These are phyloP conservation scores for Anabas testudineus DNA, from an alignment of 2,797 vertebrate species.

Conservation along the genomic window DNA sequence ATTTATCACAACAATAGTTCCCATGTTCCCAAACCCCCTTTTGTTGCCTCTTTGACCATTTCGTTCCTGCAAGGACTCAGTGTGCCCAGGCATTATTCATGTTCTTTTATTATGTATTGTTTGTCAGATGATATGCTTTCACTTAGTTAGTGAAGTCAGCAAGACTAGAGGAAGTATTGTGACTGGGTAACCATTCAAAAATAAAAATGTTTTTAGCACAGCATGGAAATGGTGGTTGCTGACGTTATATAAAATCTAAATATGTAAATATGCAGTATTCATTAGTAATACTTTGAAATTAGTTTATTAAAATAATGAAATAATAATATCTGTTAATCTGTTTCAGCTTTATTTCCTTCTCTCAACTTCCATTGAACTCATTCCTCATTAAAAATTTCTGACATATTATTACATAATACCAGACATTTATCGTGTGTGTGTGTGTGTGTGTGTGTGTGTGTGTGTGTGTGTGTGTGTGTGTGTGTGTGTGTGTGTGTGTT, in stretches of 20 bases:
- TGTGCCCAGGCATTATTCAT: neutral
- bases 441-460: too few species aligned
- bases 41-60: slow-evolving; percentile 1
- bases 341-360: neutral
- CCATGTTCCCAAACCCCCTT: neutral
- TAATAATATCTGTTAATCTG: too few species aligned
- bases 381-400: neutral
- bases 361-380: neutral
- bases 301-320: too few species aligned
- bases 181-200: neutral
- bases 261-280: too few species aligned
- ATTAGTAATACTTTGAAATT: too few species aligned
- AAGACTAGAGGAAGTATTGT: neutral
- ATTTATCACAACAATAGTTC: slow-evolving; percentile 29
- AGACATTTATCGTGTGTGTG: too few species aligned
- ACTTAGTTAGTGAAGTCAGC: slow-evolving; percentile 1
- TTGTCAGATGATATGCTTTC: neutral
- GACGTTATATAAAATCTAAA: too few species aligned
- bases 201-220: neutral
- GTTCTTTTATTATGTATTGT: neutral
- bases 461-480: too few species aligned
- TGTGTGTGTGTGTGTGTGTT: too few species aligned
- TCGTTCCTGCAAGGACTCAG: neutral
- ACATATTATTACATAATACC: neutral
- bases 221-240: too few species aligned